Evolutionary conservation across 2,797 vertebrate genomes (phyloP), one percentile per base, ranked within the genome.

Genomic region (Pachyuromys duprasi): DNA sequence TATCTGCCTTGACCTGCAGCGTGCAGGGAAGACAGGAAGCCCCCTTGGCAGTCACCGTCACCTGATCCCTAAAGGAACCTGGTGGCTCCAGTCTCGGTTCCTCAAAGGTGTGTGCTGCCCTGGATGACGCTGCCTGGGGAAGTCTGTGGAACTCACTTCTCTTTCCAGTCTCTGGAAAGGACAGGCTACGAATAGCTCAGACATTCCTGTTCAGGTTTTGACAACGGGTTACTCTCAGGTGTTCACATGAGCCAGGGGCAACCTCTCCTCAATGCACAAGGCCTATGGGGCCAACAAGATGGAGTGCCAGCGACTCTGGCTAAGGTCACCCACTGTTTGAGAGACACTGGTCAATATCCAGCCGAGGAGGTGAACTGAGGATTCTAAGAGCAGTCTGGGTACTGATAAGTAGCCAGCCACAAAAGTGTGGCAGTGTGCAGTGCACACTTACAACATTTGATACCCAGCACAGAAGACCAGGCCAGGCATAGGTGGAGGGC

Each of bases 21-120:
- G 5, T 22, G 31, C 18, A 65, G 31, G 14, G 15, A 6, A 28
- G 18, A 39, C 26, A 55, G 1, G 18, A 88, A 31, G 33, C 65
- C 45, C 0, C 12, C 14, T 18, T 5, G 13, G 24, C 3, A 53
- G 42, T 18, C 76, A 36, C 3, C 12, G 57, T 12, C 42, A 22
- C 31, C 33, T 13, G 20, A 28, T 14, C 17, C 36, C 5, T 22
- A 24, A 6, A 31, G 62, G 31, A 31, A 12, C n/a, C 57, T 0
- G 0, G 24, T 2, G 8, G 67, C 39, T 3, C 9, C 20, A 0
- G 24, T 0, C 57, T 65, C 20, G 17, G 2, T 0, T 5, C 65
- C 39, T 36, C 67, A 18, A 28, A 70, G 31, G 22, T 36, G 7
- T 69, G 45, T 55, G 22, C 83, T 57, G 22, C 22, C 20, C 83